Conservation (phyloP, 2,888 invertebrate species). For the Callyntrura guangdongensis region DNA sequence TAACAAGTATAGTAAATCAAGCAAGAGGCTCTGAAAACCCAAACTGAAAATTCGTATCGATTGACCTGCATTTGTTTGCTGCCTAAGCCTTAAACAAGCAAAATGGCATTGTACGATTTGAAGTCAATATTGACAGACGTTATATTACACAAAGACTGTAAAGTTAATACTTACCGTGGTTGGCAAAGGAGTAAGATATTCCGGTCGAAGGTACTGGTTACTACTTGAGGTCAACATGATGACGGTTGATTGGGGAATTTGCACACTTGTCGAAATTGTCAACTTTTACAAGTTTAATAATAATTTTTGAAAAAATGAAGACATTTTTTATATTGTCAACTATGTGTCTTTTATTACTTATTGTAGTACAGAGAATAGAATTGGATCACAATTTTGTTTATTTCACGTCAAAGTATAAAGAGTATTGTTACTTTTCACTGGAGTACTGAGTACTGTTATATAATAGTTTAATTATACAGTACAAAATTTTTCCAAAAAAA, state of each 20-base stretch:
- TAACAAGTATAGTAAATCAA: not conserved
- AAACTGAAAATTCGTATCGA: not conserved
- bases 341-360: too few relatives aligned
- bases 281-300: not conserved
- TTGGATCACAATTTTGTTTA: too few relatives aligned
- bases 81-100: not conserved
- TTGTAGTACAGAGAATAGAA: too few relatives aligned
- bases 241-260: not conserved
- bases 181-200: slow-evolving; percentile 97
- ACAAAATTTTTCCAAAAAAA: too few relatives aligned
- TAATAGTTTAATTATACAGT: too few relatives aligned
- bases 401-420: too few relatives aligned
- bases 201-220: slow-evolving; percentile 97
- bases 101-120: not conserved
- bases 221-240: slow-evolving; percentile 82
- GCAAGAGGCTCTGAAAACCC: not conserved
- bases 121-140: not conserved
- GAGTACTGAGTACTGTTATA: too few relatives aligned
- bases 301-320: not conserved
- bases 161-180: slow-evolving; percentile 94
- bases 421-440: too few relatives aligned
- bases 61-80: not conserved
- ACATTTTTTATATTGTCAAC: too few relatives aligned
- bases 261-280: not conserved
- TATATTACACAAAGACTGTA: not conserved